Percentiles rank a stretch among this genome's conserved stretches.
Evolutionary conservation across 1,140 invertebrate species (phyloP).

Genomic region (Agrilus planipennis): DNA sequence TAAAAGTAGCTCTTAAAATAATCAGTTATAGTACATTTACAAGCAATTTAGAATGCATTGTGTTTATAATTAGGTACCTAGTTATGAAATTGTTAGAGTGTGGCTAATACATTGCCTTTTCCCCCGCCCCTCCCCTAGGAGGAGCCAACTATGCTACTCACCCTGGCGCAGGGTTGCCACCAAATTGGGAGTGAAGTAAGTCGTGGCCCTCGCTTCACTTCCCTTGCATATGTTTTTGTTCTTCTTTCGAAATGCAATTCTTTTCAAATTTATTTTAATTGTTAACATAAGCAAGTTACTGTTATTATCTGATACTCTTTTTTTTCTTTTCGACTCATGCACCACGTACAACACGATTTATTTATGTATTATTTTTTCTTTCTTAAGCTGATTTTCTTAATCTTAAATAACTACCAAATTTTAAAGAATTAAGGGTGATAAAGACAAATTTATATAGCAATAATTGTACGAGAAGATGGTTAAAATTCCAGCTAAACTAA

Average conservation of each 20-base stretch:
- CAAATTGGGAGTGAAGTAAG: slow-evolving; percentile 90
- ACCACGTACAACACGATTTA: background rate
- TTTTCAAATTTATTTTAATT: no score
- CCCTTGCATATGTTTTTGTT: slow-evolving; percentile 8
- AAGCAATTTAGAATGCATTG: background rate
- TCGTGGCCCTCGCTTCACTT: slow-evolving; percentile 31
- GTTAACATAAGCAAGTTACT: no score
- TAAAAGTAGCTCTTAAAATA: background rate
- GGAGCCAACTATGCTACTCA: slow-evolving; percentile 64
- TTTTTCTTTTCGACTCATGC: background rate
- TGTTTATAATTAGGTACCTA: background rate
- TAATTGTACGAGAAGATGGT: no score
- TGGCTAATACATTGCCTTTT: slow-evolving; percentile 36
- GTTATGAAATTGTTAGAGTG: slow-evolving; percentile 8
- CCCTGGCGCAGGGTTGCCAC: slow-evolving; percentile 83
- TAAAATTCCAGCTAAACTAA: no score
- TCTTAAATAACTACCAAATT: no score
- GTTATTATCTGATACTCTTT: no score
- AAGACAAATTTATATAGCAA: no score
- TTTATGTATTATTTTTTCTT: background rate
- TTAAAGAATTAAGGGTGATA: no score
- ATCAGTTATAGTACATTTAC: background rate
- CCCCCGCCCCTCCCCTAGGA: slow-evolving; percentile 38
- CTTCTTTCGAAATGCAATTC: no score
- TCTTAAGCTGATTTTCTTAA: no score